These are phyloP conservation scores for Hydropsyche betteni DNA, from an alignment of 2,888 invertebrate species.

Conservation along the genomic window DNA sequence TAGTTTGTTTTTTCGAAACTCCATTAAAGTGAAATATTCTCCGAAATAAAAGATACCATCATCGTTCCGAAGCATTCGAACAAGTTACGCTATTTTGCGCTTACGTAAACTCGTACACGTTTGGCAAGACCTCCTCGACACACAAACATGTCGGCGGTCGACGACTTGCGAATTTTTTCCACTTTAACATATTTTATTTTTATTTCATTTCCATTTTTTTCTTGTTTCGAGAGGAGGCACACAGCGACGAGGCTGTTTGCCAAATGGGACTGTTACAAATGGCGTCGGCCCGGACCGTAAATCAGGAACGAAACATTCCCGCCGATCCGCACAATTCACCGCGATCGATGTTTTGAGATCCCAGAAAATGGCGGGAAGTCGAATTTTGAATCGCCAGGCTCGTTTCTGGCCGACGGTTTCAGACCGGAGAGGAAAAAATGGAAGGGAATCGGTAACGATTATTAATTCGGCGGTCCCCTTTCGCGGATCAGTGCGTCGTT, in stretches of 20 bases:
- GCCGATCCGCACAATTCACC: constrained; percentile 29
- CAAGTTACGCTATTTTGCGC: too few relatives aligned
- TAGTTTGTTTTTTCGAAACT: too few relatives aligned
- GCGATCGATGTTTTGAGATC: constrained; percentile 8
- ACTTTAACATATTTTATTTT: not conserved
- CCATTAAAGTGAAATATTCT: too few relatives aligned
- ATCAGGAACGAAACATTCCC: constrained; percentile 26
- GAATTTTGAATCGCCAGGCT: too few relatives aligned
- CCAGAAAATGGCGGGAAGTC: not conserved
- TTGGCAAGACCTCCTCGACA: not conserved
- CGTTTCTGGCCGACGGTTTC: not conserved
- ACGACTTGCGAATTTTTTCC: not conserved
- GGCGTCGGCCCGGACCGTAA: constrained; percentile 20
- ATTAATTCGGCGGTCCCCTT: not conserved
- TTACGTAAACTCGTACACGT: too few relatives aligned
- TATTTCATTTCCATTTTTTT: constrained; percentile 11
- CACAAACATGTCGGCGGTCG: not conserved
- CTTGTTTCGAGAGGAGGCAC: constrained; percentile 11
- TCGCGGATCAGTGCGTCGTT: too few relatives aligned
- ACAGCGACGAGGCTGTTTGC: constrained; percentile 31
- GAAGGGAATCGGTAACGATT: not conserved
- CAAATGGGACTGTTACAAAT: constrained; percentile 40
- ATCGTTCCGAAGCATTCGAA: too few relatives aligned
- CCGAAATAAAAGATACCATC: too few relatives aligned
- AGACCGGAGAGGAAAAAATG: not conserved